phyloP scores from a whole-genome alignment of 2,113 vertebrate genomes.

The Corythoichthys haematopterus region DNA sequence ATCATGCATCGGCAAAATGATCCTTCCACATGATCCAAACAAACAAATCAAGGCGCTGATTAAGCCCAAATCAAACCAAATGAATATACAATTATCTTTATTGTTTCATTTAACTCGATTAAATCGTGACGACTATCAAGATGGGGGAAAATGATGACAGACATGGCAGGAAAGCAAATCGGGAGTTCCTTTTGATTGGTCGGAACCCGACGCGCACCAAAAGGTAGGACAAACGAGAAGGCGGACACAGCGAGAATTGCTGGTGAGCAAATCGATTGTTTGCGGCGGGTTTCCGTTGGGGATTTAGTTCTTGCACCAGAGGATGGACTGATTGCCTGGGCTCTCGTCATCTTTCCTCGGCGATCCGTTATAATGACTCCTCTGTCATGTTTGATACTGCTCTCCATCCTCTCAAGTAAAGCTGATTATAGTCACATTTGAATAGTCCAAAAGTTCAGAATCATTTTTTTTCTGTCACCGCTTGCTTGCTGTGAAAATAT shows the following conservation, averaged over 20 bases:
- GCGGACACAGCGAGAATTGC: background rate
- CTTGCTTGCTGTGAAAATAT: slow-evolving; percentile 39
- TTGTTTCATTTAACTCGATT: slow-evolving; percentile 29
- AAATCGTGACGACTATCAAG: slow-evolving; percentile 25
- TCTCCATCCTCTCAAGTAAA: slow-evolving; percentile 43
- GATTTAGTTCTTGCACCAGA: slow-evolving; percentile 66
- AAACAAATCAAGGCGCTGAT: slow-evolving; percentile 43
- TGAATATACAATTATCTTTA: slow-evolving; percentile 35
- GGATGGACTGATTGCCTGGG: slow-evolving; percentile 61
- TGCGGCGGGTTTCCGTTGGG: slow-evolving; percentile 62
- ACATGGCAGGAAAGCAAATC: slow-evolving; percentile 17
- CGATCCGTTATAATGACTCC: slow-evolving; percentile 54
- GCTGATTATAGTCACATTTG: slow-evolving; percentile 51
- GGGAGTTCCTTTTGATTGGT: background rate
- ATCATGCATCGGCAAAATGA: slow-evolving; percentile 28
- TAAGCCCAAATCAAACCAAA: slow-evolving; percentile 34
- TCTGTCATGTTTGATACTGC: slow-evolving; percentile 53
- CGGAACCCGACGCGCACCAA: background rate
- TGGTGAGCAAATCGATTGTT: slow-evolving; percentile 65
- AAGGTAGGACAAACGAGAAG: background rate
- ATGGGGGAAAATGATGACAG: slow-evolving; percentile 23
- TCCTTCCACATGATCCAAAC: slow-evolving; percentile 34
- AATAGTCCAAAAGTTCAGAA: slow-evolving; percentile 23
- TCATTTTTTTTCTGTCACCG: slow-evolving; percentile 4
- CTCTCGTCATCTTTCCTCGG: slow-evolving; percentile 58